Base-by-base conservation (phyloP, 1,140 invertebrate genomes). In the Apocrypta bakeri region DNA sequence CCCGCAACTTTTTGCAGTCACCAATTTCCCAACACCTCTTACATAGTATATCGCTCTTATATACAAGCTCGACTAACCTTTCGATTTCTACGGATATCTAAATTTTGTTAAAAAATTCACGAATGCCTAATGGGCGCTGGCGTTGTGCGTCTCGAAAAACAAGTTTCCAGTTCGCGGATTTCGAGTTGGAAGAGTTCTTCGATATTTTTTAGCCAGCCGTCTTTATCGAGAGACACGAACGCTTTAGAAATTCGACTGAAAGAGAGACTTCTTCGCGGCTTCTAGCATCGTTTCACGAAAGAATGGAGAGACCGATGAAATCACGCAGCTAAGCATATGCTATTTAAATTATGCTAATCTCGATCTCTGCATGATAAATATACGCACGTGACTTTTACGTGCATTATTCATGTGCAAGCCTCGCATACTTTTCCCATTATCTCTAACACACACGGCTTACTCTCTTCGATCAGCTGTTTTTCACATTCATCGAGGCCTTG, bases 321-420 rank as follows among this genome's bases (percentile, higher is more conserved):
- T 71, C 68, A 33, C 68, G 27, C 29, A 9, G 33, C 21, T 8
- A n/a, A 71, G 68, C 31, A n/a, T 71, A 71, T 6, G 29, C 27
- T 8, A 71, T 71, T 71, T 21, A n/a, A 71, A 71, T n/a, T 31
- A 71, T 71, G 68, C 29, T 21, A 71, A 71, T 71, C 17, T 8
- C 68, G 68, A 31, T 14, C 14, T 66, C 31, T 37, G 17, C 68
- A 37, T 31, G 25, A 71, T 71, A 71, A 71, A 33, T 61, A n/a
- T 17, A 71, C 31, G 31, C 27, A 33, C 31, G 27, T 71, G 68
- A 71, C 31, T 71, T 21, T 71, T 37, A 14, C 68, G 8, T 25
- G 27, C 64, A 29, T 66, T 66, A 66, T 27, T 17, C 24, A 66
- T 66, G 24, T 14, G 14, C 11, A 17, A 48, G 42, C 11, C 42